Evolutionary conservation across 2,113 vertebrate genomes (phyloP).

Genomic region (Peromyscus maniculatus): DNA sequence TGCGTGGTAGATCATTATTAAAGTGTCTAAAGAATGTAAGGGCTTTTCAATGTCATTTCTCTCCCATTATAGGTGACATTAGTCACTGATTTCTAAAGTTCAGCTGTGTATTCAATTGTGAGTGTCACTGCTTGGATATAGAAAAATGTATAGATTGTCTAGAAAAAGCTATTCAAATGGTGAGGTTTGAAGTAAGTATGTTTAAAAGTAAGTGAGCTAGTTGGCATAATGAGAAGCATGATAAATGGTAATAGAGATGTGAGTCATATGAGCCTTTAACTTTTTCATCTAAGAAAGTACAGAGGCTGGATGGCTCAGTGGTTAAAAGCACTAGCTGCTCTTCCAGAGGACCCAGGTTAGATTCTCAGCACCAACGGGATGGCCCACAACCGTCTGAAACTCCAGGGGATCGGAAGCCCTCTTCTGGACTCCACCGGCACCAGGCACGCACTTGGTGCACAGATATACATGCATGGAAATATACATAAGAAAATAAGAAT

Average conservation of each 20-base stretch:
- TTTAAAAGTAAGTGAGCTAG: neutral
- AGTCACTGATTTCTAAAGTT: conserved; percentile 8
- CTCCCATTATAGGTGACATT: neutral
- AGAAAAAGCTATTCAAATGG: neutral
- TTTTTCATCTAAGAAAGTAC: neutral
- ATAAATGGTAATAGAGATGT: neutral
- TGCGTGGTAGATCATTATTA: neutral
- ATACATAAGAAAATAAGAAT: neutral
- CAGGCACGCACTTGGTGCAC: neutral
- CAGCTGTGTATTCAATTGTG: neutral
- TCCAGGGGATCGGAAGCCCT: neutral
- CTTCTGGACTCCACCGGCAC: neutral
- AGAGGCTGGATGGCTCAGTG: neutral
- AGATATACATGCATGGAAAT: neutral
- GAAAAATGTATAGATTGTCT: neutral
- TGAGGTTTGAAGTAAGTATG: neutral
- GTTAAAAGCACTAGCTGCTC: neutral
- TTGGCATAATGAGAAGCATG: neutral
- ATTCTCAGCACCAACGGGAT: neutral
- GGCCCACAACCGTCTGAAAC: neutral
- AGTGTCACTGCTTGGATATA: neutral
- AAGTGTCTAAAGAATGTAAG: neutral
- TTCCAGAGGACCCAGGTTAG: neutral
- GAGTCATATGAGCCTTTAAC: neutral
- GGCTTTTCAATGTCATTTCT: neutral